These are phyloP conservation scores for Gymnodraco acuticeps DNA, from an alignment of 2,797 vertebrate species.

Conservation along the genomic window DNA sequence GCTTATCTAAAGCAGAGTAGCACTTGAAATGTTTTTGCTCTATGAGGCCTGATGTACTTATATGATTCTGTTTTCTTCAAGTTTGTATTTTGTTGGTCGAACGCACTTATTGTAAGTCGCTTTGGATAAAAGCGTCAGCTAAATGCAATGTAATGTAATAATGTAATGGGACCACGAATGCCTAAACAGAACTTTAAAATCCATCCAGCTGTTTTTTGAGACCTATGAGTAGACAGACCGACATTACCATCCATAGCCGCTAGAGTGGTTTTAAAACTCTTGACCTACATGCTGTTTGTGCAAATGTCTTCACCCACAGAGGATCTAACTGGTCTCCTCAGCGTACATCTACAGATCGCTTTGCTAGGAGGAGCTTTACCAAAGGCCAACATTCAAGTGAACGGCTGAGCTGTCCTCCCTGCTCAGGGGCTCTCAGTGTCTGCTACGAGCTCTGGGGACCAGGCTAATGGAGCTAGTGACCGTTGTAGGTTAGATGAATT, in stretches of 20 bases:
- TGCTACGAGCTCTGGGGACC: constrained; percentile 49
- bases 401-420: constrained; percentile 26
- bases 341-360: constrained; percentile 7
- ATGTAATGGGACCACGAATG: not conserved
- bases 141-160: too few species aligned
- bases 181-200: not conserved
- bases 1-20: too few species aligned
- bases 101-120: too few species aligned
- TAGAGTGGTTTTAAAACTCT: constrained; percentile 3
- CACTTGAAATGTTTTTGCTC: too few species aligned
- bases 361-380: constrained; percentile 21
- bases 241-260: not conserved
- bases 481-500: constrained; percentile 75
- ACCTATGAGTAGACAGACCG: not conserved
- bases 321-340: constrained; percentile 1
- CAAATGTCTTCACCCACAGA: constrained; percentile 7
- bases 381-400: constrained; percentile 34
- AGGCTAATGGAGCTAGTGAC: constrained; percentile 69
- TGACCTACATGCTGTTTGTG: not conserved
- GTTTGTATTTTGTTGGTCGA: too few species aligned
- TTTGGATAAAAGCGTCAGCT: too few species aligned
- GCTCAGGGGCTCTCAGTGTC: constrained; percentile 37
- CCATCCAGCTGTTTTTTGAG: not conserved
- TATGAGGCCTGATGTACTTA: too few species aligned
- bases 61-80: too few species aligned